A percentile compares a stretch with the other conserved stretches of the same genome.
phyloP scores from a whole-genome alignment of 1,140 invertebrate species.

The Zaprionus gabonicus region DNA sequence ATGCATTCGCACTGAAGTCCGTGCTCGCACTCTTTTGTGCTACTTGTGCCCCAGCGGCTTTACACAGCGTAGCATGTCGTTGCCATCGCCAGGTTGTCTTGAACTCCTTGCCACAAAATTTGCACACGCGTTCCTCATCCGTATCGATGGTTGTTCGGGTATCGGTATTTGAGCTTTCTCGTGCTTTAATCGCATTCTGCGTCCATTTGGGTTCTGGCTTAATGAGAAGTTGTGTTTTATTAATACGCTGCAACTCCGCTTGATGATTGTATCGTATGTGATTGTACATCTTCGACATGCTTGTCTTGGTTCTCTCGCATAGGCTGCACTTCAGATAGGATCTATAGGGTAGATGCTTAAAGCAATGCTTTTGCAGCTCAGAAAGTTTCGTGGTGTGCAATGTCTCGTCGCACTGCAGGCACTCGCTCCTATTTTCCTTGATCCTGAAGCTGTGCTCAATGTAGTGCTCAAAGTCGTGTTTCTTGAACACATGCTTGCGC shows the following conservation, averaged over 20 bases:
- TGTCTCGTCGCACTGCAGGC: slow-evolving; percentile 63
- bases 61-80: slow-evolving; percentile 42
- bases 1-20: slow-evolving; percentile 14
- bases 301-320: slow-evolving; percentile 73
- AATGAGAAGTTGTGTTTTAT: slow-evolving; percentile 63
- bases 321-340: slow-evolving; percentile 74
- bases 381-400: slow-evolving; percentile 52
- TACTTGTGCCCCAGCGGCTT: background rate
- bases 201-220: slow-evolving; percentile 60
- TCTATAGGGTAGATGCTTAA: slow-evolving; percentile 73
- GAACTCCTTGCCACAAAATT: slow-evolving; percentile 49
- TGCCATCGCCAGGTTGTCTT: slow-evolving; percentile 48
- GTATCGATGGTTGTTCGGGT: background rate
- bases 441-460: slow-evolving; percentile 74
- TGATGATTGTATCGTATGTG: slow-evolving; percentile 75
- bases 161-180: background rate
- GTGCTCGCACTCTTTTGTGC: background rate
- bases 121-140: slow-evolving; percentile 36
- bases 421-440: slow-evolving; percentile 55
- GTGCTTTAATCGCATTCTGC: slow-evolving; percentile 2
- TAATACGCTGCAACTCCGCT: slow-evolving; percentile 59
- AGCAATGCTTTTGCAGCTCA: slow-evolving; percentile 73
- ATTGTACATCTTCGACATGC: slow-evolving; percentile 72
- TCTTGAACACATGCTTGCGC: slow-evolving; percentile 70
- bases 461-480: slow-evolving; percentile 72